phyloP scores from a whole-genome alignment of 2,797 vertebrate species.

The Halcyon chelicuti region DNA sequence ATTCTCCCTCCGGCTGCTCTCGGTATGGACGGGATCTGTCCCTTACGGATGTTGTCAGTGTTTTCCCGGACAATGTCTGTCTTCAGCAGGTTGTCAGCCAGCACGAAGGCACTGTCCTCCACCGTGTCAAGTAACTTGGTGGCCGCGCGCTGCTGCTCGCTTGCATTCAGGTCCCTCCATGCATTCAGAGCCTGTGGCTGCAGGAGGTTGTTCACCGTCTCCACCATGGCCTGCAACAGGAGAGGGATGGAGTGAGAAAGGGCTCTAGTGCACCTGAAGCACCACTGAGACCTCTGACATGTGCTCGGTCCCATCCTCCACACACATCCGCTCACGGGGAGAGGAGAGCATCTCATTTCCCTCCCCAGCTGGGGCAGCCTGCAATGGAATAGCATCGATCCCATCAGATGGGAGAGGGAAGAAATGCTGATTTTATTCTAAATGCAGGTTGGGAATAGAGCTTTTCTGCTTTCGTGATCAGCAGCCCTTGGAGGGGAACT shows the following conservation, averaged over 20 bases:
- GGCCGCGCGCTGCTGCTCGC: slow-evolving; percentile 91
- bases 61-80: slow-evolving; percentile 96
- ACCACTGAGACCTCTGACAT: slow-evolving; percentile 14
- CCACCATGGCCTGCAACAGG: slow-evolving; percentile 92
- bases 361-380: neutral
- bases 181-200: slow-evolving; percentile 91
- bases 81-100: slow-evolving; percentile 98
- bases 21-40: neutral
- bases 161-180: slow-evolving; percentile 90
- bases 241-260: slow-evolving; percentile 32
- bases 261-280: neutral
- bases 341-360: neutral
- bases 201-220: slow-evolving; percentile 97
- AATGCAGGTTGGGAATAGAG: neutral
- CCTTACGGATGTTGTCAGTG: slow-evolving; percentile 98
- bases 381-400: neutral
- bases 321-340: neutral
- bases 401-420: neutral
- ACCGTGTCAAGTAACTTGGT: slow-evolving; percentile 96
- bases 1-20: neutral
- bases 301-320: neutral
- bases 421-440: slow-evolving; percentile 14
- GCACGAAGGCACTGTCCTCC: slow-evolving; percentile 95
- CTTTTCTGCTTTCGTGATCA: slow-evolving; percentile 8
- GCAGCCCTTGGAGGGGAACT: neutral